phyloP scores from a whole-genome alignment of 2,113 vertebrate genomes.

The Apteryx mantelli region DNA sequence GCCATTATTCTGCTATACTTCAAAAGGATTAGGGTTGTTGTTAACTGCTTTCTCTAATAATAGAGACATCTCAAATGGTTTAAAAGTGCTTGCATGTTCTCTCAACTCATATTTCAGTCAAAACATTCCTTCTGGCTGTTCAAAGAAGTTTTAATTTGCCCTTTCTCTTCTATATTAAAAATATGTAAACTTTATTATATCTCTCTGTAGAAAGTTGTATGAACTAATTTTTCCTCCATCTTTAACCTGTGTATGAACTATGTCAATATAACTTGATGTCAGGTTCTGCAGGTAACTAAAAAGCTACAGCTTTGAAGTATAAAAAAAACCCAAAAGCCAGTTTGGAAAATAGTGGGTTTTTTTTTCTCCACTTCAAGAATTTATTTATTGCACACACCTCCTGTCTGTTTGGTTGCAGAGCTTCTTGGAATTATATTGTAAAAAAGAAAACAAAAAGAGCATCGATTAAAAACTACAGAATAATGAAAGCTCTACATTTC shows the following conservation, averaged over 20 bases:
- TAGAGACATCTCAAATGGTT: background rate
- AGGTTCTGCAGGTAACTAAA: background rate
- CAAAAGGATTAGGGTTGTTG: background rate
- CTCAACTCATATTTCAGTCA: background rate
- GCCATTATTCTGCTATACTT: background rate
- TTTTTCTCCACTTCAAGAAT: no score
- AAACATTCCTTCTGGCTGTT: background rate
- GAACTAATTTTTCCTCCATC: background rate
- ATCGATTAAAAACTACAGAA: background rate
- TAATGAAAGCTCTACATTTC: background rate
- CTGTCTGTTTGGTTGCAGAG: background rate
- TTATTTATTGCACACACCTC: background rate
- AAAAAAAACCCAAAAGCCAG: no score
- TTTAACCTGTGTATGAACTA: background rate
- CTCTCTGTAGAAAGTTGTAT: no score
- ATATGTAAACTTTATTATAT: no score
- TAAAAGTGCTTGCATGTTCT: background rate
- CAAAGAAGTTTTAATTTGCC: background rate
- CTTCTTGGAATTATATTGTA: background rate
- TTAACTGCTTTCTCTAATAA: background rate
- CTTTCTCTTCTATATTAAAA: no score
- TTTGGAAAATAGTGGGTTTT: no score
- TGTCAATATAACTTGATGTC: background rate
- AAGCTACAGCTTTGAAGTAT: no score
- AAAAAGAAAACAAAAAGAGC: no score